Conservation (phyloP, 2,113 vertebrate genomes). For the Onychostoma macrolepis region DNA sequence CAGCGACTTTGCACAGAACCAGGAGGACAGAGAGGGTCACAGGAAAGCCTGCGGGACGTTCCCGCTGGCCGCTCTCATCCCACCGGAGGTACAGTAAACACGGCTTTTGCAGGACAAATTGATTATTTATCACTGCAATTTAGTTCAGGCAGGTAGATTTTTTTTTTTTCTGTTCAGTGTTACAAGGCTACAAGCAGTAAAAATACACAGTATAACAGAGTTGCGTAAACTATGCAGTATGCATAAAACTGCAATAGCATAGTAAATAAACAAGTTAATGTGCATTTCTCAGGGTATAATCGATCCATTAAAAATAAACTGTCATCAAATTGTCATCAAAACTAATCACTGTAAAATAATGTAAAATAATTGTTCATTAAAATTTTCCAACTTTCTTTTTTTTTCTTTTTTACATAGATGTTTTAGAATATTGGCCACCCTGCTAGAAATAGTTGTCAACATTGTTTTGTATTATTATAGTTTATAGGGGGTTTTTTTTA, state of each 20-base stretch:
- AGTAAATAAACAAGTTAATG: not conserved
- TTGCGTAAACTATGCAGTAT: not conserved
- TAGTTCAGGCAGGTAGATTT: not conserved
- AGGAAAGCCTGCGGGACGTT: conserved; percentile 72
- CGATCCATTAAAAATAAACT: not conserved
- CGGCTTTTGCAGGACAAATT: not conserved
- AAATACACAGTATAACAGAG: not conserved
- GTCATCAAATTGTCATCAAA: not conserved
- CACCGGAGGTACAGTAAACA: conserved; percentile 69
- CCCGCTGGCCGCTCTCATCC: conserved; percentile 70
- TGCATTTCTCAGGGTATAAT: not conserved
- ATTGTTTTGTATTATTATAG: too few relatives aligned
- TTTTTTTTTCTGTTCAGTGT: not conserved
- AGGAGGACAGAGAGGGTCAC: conserved; percentile 80
- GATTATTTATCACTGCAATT: not conserved
- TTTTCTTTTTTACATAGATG: too few relatives aligned
- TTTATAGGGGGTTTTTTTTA: too few relatives aligned
- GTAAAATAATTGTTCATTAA: too few relatives aligned
- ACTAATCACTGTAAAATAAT: not conserved
- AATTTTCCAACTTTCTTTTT: too few relatives aligned
- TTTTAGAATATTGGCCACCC: too few relatives aligned
- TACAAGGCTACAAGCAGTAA: not conserved
- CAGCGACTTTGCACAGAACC: conserved; percentile 89
- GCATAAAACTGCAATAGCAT: not conserved
- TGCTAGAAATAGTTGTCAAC: too few relatives aligned